These are phyloP conservation scores for Nineta flava DNA, from an alignment of 2,888 invertebrate species.

Conservation along the genomic window DNA sequence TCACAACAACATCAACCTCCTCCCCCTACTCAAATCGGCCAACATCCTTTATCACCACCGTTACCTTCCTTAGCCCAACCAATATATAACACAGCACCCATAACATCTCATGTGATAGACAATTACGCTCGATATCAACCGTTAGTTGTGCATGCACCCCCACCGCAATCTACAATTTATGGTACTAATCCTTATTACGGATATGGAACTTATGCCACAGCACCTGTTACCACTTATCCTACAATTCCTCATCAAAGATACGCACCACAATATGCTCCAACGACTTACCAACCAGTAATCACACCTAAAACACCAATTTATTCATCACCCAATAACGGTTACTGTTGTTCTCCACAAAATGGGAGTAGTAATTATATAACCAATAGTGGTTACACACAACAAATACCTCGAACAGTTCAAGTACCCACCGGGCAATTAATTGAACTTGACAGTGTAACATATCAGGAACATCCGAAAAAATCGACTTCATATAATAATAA, in stretches of 20 bases:
- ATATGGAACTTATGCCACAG: slow-evolving; percentile 9
- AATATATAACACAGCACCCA: slow-evolving; percentile 12
- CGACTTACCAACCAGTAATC: slow-evolving; percentile 29
- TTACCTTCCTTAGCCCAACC: slow-evolving; percentile 15
- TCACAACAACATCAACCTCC: slow-evolving; percentile 12
- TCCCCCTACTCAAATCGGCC: slow-evolving; percentile 9
- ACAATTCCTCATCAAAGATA: slow-evolving; percentile 4
- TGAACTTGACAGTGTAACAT: slow-evolving; percentile 34
- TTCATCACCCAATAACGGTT: slow-evolving; percentile 26
- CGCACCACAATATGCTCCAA: slow-evolving; percentile 6
- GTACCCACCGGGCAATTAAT: slow-evolving; percentile 54
- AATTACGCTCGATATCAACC: slow-evolving; percentile 12
- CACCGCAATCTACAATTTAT: slow-evolving; percentile 10
- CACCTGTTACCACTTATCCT: slow-evolving; percentile 10
- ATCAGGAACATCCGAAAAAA: not conserved
- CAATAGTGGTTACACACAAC: slow-evolving; percentile 16
- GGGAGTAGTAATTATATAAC: slow-evolving; percentile 23
- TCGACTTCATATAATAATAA: not conserved
- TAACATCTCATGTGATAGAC: slow-evolving; percentile 1
- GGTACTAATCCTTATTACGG: slow-evolving; percentile 14
- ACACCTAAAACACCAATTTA: slow-evolving; percentile 22
- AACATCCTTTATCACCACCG: slow-evolving; percentile 5
- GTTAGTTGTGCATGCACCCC: slow-evolving; percentile 12
- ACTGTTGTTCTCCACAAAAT: slow-evolving; percentile 22
- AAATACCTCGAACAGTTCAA: slow-evolving; percentile 20